Evolutionary conservation across 2,888 invertebrate species (phyloP), one percentile per base, ranked within the genome.

Genomic region (Calephelis perditalis): DNA sequence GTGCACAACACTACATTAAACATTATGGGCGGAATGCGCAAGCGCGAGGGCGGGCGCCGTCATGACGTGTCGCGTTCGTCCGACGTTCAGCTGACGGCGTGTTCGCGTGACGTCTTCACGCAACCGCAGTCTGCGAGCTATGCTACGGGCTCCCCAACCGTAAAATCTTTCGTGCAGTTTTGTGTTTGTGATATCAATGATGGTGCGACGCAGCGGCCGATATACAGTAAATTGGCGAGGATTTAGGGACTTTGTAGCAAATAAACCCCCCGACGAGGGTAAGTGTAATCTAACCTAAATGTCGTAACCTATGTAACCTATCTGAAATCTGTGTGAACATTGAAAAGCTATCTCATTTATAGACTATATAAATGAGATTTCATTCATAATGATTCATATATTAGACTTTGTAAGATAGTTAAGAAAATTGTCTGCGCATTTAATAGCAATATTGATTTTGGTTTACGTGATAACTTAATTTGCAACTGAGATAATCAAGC

Each of bases 141-240:
- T 69, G 70, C 68, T 63, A 75, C 75, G 73, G 71, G 72, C 71
- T 70, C 66, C 72, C 72, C 74, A 75, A 65, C 68, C 71, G 65
- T 67, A 62, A 65, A 15, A 63, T 59, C 47, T 59, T 61, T 45
- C 47, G 47, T 52, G 45, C 69, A 69, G 68, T 66, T 65, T 62
- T 62, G 67, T 71, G 70, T 68, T 26, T 26, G 52, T 52, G 59
- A 62, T 73, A 70, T 72, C 76, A 69, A 91, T 91, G 91, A 91
- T 91, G 82, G 90, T 87, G 71, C 79, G 91, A 76, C 86, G 90
- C 70, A 87, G 89, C 77, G 91, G 91, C 68, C 85, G 91, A 47
- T 91, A 91, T 75, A 89, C 89, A 64, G 90, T 90, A 70, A 91
- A 89, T 77, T 89, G 89, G 86, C 81, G 91, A 70, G 91, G 91